These are phyloP conservation scores for Alviniconcha strummeri DNA, from an alignment of 2,888 invertebrate species.

Conservation along the genomic window DNA sequence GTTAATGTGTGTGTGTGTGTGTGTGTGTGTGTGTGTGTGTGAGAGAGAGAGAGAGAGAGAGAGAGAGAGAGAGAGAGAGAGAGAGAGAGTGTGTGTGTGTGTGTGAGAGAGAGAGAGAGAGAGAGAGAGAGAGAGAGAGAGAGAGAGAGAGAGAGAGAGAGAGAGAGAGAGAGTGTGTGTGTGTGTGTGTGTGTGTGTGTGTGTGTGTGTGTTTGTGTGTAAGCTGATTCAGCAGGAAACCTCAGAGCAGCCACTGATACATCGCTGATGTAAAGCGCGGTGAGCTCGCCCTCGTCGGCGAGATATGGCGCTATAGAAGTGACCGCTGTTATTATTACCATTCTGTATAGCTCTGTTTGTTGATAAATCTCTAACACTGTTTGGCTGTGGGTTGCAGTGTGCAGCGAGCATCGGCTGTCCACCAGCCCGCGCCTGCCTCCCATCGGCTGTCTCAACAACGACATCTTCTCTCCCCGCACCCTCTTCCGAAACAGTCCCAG, in stretches of 20 bases:
- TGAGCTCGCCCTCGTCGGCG: too few species aligned
- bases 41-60: neutral
- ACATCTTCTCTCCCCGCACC: neutral
- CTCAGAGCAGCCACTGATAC: too few species aligned
- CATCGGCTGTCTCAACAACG: neutral
- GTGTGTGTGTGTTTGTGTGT: too few species aligned
- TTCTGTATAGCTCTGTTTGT: neutral
- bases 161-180: too few species aligned
- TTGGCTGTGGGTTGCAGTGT: neutral
- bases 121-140: too few species aligned
- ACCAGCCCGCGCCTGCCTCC: constrained; percentile 21
- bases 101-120: neutral
- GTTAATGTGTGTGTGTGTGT: neutral
- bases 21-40: neutral
- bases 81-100: neutral
- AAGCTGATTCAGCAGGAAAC: neutral
- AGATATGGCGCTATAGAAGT: neutral
- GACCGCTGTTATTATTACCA: neutral
- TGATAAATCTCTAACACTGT: neutral
- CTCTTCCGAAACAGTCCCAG: neutral
- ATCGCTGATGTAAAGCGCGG: neutral
- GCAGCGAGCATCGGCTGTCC: constrained; percentile 20
- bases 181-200: too few species aligned
- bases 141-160: too few species aligned
- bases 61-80: neutral